Evolutionary conservation across 2,888 invertebrate genomes (phyloP).

Genomic region (Macrophya annulata): DNA sequence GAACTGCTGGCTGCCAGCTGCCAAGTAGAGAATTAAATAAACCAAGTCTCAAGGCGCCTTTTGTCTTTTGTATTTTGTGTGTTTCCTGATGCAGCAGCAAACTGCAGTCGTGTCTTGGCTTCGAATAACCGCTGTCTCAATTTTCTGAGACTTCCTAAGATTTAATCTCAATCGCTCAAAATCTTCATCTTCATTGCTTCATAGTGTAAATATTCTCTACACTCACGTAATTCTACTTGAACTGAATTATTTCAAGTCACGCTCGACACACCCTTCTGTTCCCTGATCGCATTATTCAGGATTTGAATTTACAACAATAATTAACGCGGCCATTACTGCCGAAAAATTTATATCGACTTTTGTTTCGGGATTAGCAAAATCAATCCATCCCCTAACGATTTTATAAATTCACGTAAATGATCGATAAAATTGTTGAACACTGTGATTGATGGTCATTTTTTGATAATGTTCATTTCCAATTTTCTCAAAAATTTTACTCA

Average conservation of each 20-base stretch:
- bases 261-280: background rate
- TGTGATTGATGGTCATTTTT: no score
- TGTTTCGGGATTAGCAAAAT: background rate
- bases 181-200: background rate
- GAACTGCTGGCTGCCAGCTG: background rate
- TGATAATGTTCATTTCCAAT: no score
- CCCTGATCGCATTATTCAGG: background rate
- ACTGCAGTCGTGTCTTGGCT: background rate
- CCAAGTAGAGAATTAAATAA: constrained; percentile 9
- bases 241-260: constrained; percentile 22
- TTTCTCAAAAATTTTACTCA: no score
- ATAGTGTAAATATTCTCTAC: background rate
- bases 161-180: background rate
- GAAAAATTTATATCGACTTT: no score
- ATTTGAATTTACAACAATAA: background rate
- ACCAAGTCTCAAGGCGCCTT: background rate
- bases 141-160: background rate
- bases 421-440: no score
- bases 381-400: background rate
- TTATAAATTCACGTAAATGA: no score
- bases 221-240: constrained; percentile 16
- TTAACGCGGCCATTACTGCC: background rate
- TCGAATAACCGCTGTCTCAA: background rate
- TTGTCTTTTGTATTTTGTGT: background rate
- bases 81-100: background rate